phyloP scores from a whole-genome alignment of 2,797 vertebrate genomes.

The Smutsia temminckii region DNA sequence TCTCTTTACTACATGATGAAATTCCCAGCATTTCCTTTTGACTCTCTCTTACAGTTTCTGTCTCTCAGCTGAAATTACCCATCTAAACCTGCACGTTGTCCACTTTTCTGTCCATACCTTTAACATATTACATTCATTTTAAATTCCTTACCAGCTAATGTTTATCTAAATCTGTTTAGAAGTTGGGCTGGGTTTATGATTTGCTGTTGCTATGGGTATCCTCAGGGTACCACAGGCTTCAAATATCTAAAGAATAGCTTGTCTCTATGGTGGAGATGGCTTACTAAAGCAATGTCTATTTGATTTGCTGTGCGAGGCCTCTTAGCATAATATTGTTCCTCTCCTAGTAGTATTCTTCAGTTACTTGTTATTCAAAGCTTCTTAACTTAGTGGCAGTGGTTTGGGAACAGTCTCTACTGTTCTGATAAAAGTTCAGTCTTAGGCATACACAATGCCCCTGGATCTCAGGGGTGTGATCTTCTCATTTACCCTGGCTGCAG shows the following conservation, averaged over 20 bases:
- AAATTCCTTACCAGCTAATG: neutral
- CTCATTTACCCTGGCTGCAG: neutral
- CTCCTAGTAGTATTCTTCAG: neutral
- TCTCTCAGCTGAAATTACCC: neutral
- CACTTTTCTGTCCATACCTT: neutral
- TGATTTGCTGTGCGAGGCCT: neutral
- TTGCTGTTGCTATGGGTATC: neutral
- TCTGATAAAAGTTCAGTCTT: slow-evolving; percentile 1
- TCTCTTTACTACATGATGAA: neutral
- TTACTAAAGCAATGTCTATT: neutral
- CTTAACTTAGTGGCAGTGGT: neutral
- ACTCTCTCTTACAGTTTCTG: neutral
- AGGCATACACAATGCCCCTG: neutral
- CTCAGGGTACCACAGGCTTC: neutral
- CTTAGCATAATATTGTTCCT: neutral
- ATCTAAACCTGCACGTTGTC: neutral
- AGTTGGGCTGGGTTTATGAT: neutral
- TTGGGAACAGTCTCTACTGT: neutral
- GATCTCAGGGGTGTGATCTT: neutral
- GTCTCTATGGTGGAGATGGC: neutral
- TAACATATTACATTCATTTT: neutral
- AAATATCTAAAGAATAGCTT: neutral
- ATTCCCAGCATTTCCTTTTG: slow-evolving; percentile 17
- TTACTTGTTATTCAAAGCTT: neutral
- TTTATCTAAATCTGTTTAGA: slow-evolving; percentile 1